Percentiles rank a stretch among this genome's conserved stretches.
phyloP scores from a whole-genome alignment of 2,888 invertebrate genomes.

The Callinectes sapidus region DNA sequence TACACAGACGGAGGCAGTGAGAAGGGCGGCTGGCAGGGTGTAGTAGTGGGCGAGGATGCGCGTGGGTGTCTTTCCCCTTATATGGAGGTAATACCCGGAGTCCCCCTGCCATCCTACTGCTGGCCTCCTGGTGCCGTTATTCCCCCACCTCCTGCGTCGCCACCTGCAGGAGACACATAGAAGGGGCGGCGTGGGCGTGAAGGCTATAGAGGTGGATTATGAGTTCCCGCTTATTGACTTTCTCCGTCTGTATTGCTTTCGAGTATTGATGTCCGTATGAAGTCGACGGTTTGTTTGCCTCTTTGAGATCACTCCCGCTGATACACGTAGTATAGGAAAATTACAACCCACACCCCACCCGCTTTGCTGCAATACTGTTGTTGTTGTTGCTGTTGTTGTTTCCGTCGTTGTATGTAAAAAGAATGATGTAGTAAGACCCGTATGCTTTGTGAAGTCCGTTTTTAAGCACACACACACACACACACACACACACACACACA shows the following conservation, averaged over 20 bases:
- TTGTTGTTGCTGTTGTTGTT: not conserved
- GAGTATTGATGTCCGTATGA: not conserved
- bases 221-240: not conserved
- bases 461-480: no score
- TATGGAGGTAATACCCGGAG: not conserved
- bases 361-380: no score
- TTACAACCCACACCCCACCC: not conserved
- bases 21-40: not conserved
- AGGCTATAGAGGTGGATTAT: not conserved
- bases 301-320: not conserved
- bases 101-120: not conserved
- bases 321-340: not conserved
- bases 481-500: not conserved
- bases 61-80: not conserved
- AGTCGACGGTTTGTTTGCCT: not conserved
- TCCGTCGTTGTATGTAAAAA: not conserved
- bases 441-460: no score
- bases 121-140: not conserved
- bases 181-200: not conserved
- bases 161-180: not conserved
- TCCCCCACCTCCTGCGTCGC: not conserved
- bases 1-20: not conserved
- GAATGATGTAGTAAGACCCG: not conserved
- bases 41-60: slow-evolving; percentile 10
- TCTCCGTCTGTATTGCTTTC: not conserved